Conservation (phyloP, 2,797 vertebrate species). For the Gallinago stenura region DNA sequence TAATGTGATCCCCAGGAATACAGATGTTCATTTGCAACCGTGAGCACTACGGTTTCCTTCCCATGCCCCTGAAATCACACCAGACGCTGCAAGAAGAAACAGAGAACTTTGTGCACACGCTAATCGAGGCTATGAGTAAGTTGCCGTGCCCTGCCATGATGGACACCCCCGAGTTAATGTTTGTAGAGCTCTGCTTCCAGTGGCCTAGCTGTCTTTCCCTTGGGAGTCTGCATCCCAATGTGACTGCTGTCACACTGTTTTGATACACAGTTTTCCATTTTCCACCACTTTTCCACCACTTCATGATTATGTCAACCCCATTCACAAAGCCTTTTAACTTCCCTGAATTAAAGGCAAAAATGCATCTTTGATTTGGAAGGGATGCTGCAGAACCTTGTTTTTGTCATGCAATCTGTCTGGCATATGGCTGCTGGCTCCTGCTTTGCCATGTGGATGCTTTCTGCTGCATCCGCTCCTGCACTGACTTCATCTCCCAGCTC, state of each 20-base stretch:
- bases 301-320: background rate
- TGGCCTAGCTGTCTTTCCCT: background rate
- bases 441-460: background rate
- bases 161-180: background rate
- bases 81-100: conserved; percentile 91
- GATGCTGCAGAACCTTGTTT: background rate
- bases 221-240: background rate
- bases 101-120: conserved; percentile 89
- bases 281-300: accelerated
- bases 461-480: background rate
- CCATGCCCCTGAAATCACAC: conserved; percentile 92
- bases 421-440: background rate
- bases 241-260: background rate
- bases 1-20: conserved; percentile 80
- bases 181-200: background rate
- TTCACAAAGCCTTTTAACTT: background rate
- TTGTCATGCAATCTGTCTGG: background rate
- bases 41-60: conserved; percentile 93
- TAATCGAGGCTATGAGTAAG: conserved; percentile 94
- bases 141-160: background rate
- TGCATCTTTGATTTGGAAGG: background rate
- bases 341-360: background rate
- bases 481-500: too few relatives aligned
- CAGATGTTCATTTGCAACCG: conserved; percentile 96
- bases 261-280: background rate